Evolutionary conservation across 1,140 invertebrate genomes (phyloP), one percentile per base, ranked within the genome.

Genomic region (Sitodiplosis mosellana): DNA sequence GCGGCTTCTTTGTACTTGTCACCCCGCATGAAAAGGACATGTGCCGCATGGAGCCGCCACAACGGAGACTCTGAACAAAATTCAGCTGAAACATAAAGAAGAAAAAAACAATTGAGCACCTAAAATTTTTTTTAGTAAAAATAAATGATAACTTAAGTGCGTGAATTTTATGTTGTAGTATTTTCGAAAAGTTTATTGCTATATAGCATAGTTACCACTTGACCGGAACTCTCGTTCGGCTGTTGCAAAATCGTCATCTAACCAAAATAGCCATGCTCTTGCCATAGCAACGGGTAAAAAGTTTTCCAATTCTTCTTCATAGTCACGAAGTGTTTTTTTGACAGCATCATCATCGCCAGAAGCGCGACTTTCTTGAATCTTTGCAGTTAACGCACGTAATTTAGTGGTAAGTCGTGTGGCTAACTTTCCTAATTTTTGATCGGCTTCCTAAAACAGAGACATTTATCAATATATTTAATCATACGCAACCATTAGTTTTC

Each of bases 231-330:
- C 87, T 60, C 89, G 89, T 60, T 93, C 89, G 1, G 95, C 91
- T 63, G 95, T 89, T 2, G 77, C 68, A 60, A 97, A 99, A 63
- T 98, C 92, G 61, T 94, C 89, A 58, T 89, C 73, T 49, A 98
- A 92, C 95, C 95, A 99, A 58, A 94, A 95, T 53, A 99, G 95
- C 74, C 95, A 97, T 0, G 94, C 93, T 66, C 99, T 93, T 2
- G 93, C 89, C 94, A 99, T 98, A 10, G 99, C 72, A 12, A 98
- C 88, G 0, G 95, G 94, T 49, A 97, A 75, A 56, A 82, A 86
- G 70, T 80, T 77, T 57, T 91, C 88, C 46, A 95, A 66, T 11
- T 85, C 83, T 55, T 92, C 87, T 63, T 96, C 90, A 59, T 95
- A 95, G 61, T 95, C 91, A 56, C 84, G 81, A 0, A 95, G 80